phyloP scores from a whole-genome alignment of 1,140 invertebrate genomes.

The Aphelinus atriplicis region DNA sequence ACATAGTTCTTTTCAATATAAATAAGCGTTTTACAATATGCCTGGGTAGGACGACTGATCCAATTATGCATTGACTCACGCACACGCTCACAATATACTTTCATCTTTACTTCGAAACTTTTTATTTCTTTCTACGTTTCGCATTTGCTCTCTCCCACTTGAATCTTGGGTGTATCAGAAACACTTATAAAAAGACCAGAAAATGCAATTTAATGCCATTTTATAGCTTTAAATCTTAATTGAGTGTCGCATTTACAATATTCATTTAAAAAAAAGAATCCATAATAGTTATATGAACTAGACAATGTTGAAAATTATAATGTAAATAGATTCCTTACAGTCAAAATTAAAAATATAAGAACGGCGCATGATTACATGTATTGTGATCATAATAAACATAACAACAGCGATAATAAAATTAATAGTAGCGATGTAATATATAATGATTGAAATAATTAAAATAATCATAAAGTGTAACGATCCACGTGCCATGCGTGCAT shows the following conservation, averaged over 20 bases:
- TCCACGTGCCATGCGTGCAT: conserved; percentile 27
- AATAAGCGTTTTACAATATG: no score
- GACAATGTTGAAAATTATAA: conserved; percentile 2
- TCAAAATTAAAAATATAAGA: conserved; percentile 21
- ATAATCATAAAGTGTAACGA: conserved; percentile 33
- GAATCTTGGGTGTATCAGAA: neutral
- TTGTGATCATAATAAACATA: conserved; percentile 11
- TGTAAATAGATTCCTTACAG: neutral
- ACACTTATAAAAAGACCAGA: conserved; percentile 12
- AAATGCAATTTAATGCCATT: conserved; percentile 6
- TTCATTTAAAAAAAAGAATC: conserved; percentile 4
- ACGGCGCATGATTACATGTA: neutral
- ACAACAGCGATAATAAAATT: conserved; percentile 27
- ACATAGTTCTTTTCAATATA: no score
- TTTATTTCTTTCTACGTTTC: neutral
- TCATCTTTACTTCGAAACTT: neutral
- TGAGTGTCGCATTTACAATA: neutral
- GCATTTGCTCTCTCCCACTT: neutral
- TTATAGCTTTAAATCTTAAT: neutral
- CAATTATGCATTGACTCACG: no score
- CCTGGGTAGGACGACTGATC: no score
- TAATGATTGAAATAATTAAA: conserved; percentile 11
- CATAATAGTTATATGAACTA: neutral
- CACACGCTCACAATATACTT: no score
- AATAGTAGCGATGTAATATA: conserved; percentile 11